phyloP scores from a whole-genome alignment of 2,888 invertebrate species.

The Euzophera pinguis region DNA sequence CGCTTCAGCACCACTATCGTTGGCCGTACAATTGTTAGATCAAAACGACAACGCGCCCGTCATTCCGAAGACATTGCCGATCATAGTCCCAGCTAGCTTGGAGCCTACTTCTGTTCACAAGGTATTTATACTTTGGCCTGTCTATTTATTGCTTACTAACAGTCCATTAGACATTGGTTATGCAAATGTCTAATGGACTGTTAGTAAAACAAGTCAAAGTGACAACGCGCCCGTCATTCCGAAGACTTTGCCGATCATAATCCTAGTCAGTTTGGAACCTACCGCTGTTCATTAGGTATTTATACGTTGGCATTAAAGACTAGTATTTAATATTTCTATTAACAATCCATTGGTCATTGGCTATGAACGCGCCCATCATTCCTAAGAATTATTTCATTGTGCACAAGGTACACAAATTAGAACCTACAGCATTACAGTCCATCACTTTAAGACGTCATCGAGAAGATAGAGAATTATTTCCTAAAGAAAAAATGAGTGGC shows the following conservation, averaged over 20 bases:
- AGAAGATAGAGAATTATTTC: too few relatives aligned
- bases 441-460: too few relatives aligned
- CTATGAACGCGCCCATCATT: constrained; percentile 90
- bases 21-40: constrained; percentile 88
- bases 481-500: too few relatives aligned
- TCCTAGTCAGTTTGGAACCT: constrained; percentile 88
- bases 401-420: constrained; percentile 89
- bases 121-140: constrained; percentile 70
- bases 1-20: constrained; percentile 89
- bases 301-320: too few relatives aligned
- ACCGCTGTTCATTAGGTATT: constrained; percentile 84
- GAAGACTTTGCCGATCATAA: constrained; percentile 88
- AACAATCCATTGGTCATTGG: too few relatives aligned
- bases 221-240: constrained; percentile 92
- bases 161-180: too few relatives aligned
- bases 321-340: too few relatives aligned
- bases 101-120: constrained; percentile 84
- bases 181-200: too few relatives aligned
- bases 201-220: too few relatives aligned
- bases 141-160: too few relatives aligned
- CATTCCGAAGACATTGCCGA: constrained; percentile 88
- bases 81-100: constrained; percentile 89
- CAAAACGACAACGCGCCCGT: constrained; percentile 93
- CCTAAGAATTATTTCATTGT: constrained; percentile 88
- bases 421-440: constrained; percentile 82